Conservation (phyloP, 1,140 invertebrate genomes). For the Onthophagus taurus region DNA sequence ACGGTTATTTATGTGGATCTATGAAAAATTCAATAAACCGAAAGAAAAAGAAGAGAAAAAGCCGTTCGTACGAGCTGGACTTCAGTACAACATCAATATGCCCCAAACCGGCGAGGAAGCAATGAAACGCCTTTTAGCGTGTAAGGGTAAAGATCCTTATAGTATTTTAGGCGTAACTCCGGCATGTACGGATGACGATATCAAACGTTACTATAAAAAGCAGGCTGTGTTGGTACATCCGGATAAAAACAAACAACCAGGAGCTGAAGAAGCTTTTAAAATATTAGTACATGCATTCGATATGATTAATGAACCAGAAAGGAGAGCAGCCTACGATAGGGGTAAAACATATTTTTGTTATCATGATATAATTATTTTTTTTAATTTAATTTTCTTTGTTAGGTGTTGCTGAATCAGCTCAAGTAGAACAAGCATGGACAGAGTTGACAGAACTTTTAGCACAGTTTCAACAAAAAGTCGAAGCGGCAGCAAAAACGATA, state of each 20-base stretch:
- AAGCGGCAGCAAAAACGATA: conserved; percentile 84
- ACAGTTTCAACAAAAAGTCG: conserved; percentile 86
- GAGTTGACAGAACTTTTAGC: conserved; percentile 72
- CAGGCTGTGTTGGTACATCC: conserved; percentile 92
- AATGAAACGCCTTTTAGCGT: conserved; percentile 82
- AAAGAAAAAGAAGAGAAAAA: conserved; percentile 22
- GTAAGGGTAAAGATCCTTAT: conserved; percentile 92
- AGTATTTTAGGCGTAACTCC: conserved; percentile 60
- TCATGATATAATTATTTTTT: neutral
- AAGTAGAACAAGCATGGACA: conserved; percentile 74
- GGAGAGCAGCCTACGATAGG: conserved; percentile 35
- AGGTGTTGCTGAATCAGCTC: conserved; percentile 71
- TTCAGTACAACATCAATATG: conserved; percentile 71
- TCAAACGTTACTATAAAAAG: conserved; percentile 86
- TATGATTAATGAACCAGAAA: conserved; percentile 79
- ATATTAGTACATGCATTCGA: conserved; percentile 91
- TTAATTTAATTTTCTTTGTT: conserved; percentile 19
- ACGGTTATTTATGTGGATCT: conserved; percentile 31
- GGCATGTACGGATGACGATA: conserved; percentile 83
- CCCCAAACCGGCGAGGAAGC: conserved; percentile 88
- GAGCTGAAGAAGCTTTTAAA: conserved; percentile 93
- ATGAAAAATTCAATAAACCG: conserved; percentile 31
- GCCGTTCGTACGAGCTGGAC: conserved; percentile 42
- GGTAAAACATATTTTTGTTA: conserved; percentile 19
- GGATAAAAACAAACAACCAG: conserved; percentile 88